phyloP scores from a whole-genome alignment of 2,797 vertebrate species.

The Thripadectes ignobilis region DNA sequence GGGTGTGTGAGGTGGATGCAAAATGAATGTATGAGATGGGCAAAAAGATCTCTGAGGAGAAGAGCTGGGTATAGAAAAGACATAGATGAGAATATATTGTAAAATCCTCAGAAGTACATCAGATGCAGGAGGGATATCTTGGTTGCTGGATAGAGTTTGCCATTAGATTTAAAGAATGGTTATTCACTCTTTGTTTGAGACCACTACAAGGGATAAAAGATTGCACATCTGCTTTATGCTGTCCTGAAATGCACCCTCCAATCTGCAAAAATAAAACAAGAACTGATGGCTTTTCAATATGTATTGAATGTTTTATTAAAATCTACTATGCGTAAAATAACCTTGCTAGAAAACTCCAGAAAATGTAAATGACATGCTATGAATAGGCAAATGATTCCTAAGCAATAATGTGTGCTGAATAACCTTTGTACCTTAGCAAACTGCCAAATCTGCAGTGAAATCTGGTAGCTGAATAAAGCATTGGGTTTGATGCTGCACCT shows the following conservation, averaged over 20 bases:
- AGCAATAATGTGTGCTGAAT: not conserved
- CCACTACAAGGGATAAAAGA: not conserved
- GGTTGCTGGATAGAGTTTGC: not conserved
- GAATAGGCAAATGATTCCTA: not conserved
- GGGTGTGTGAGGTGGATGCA: not conserved
- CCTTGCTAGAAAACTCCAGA: not conserved
- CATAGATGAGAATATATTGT: not conserved
- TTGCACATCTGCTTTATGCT: not conserved
- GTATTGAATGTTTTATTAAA: not conserved
- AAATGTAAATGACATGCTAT: not conserved
- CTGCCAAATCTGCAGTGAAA: not conserved
- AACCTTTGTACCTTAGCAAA: slow-evolving; percentile 1
- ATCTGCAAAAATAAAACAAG: not conserved
- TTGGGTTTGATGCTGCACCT: not conserved
- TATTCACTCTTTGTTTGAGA: not conserved
- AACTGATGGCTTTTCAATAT: not conserved
- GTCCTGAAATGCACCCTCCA: not conserved
- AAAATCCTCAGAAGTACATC: not conserved
- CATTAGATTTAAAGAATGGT: not conserved
- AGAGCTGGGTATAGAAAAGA: not conserved
- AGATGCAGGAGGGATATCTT: not conserved
- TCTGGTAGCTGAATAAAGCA: not conserved
- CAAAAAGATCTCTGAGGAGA: not conserved
- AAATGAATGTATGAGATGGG: not conserved
- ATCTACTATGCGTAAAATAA: not conserved